These are phyloP conservation scores for Centropristis striata DNA, from an alignment of 2,113 vertebrate genomes.

Conservation along the genomic window DNA sequence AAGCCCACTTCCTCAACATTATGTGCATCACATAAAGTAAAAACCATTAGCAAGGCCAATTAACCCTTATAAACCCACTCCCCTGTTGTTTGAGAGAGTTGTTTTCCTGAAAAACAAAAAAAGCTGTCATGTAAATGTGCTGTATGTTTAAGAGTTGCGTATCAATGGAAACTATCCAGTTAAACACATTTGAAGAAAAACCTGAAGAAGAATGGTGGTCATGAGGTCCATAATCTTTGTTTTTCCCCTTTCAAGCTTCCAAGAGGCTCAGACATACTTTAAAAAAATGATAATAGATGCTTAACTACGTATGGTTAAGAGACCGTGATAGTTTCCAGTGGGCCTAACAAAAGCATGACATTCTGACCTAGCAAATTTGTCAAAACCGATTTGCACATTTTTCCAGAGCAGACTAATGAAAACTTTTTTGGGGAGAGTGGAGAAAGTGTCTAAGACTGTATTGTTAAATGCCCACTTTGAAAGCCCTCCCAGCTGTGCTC, in stretches of 20 bases:
- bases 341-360: slow-evolving; percentile 64
- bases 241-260: slow-evolving; percentile 51
- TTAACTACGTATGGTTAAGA: slow-evolving; percentile 42
- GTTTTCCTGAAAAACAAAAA: slow-evolving; percentile 12
- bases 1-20: slow-evolving; percentile 61
- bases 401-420: slow-evolving; percentile 78
- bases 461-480: slow-evolving; percentile 73
- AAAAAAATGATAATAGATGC: slow-evolving; percentile 48
- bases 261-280: slow-evolving; percentile 49
- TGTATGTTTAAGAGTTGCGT: slow-evolving; percentile 35
- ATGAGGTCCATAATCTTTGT: slow-evolving; percentile 35
- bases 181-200: slow-evolving; percentile 27
- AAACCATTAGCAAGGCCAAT: slow-evolving; percentile 56
- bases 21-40: slow-evolving; percentile 52
- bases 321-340: slow-evolving; percentile 56
- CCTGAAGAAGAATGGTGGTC: slow-evolving; percentile 17
- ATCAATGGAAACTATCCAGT: slow-evolving; percentile 19
- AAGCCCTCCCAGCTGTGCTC: slow-evolving; percentile 77
- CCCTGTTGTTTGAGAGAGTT: slow-evolving; percentile 37
- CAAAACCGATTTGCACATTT: slow-evolving; percentile 74
- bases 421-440: slow-evolving; percentile 60
- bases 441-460: slow-evolving; percentile 66
- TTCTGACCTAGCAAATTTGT: slow-evolving; percentile 77
- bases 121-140: slow-evolving; percentile 33
- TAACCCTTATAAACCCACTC: slow-evolving; percentile 61